Evolutionary conservation across 2,797 vertebrate genomes (phyloP).

Genomic region (Carcharodon carcharias): DNA sequence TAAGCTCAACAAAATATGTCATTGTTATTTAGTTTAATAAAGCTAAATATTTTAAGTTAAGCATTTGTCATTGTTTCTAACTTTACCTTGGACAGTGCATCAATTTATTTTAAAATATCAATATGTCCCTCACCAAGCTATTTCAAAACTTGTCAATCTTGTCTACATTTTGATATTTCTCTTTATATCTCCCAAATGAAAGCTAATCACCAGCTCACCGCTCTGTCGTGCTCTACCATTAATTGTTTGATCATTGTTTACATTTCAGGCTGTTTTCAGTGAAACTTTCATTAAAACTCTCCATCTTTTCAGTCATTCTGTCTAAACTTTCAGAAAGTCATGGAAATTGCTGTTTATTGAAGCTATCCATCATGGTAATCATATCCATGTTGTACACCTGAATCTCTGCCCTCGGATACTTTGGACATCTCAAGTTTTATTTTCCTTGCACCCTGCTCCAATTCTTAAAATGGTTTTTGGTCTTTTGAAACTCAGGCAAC

Average conservation of each 20-base stretch:
- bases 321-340: not conserved
- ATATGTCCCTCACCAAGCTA: not conserved
- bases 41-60: not conserved
- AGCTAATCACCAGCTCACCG: not conserved
- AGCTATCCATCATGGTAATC: not conserved
- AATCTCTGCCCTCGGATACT: no score
- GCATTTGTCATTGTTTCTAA: not conserved
- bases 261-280: not conserved
- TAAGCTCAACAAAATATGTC: slow-evolving; percentile 41
- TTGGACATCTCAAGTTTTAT: no score
- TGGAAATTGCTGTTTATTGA: not conserved
- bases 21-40: not conserved
- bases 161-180: not conserved
- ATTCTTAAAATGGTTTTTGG: no score
- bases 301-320: not conserved
- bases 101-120: not conserved
- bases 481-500: no score
- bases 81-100: not conserved
- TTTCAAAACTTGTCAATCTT: not conserved
- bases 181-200: not conserved
- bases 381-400: not conserved
- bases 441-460: no score
- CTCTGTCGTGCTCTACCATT: not conserved
- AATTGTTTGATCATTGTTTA: not conserved
- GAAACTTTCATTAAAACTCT: not conserved